Base-by-base conservation (phyloP, 2,113 vertebrate species). In the Eublepharis macularius region DNA sequence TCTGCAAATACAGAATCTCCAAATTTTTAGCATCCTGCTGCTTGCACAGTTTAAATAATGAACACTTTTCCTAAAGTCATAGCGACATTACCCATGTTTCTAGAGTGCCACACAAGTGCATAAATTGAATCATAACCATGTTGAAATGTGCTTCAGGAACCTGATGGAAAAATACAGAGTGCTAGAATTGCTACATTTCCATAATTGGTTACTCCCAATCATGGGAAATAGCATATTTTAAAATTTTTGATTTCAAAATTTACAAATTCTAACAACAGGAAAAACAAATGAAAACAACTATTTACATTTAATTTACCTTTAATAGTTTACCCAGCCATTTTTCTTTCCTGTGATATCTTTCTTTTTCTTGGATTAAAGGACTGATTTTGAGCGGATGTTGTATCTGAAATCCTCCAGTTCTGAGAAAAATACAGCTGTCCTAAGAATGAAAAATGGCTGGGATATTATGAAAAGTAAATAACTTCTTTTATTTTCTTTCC, bases 51-150 rank as follows among this genome's bases (percentile, higher is more conserved):
- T 86, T 80, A 74, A 87, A 83, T 65, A 87, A 73, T 77, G 85
- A 91, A 91, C 34, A 77, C 29, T 74, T 60, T 43, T 90, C 83
- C 81, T 85, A 82, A 60, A 91, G 65, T 19, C 1, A 0, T 80
- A 63, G 82, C 93, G 89, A 91, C 84, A 92, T 92, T 90, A 89
- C 45, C 78, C 84, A 0, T 91, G 88, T 74, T 87, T 76, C 69
- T 85, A 88, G 82, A 45, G 86, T 26, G 66, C 88, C 32, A 90
- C 92, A 90, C 49, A 82, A 86, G 26, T 34, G 47, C 65, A 88
- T 49, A 90, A 86, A 83, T n/a, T 80, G 81, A 92, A 93, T 92
- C 45, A 82, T 88, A 89, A 76, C 14, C 83, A 81, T 47, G 10
- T 49, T 87, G 91, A 81, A 69, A 70, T 77, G 29, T 63, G 49